phyloP scores from a whole-genome alignment of 2,888 invertebrate genomes.

The Podabrus alpinus region DNA sequence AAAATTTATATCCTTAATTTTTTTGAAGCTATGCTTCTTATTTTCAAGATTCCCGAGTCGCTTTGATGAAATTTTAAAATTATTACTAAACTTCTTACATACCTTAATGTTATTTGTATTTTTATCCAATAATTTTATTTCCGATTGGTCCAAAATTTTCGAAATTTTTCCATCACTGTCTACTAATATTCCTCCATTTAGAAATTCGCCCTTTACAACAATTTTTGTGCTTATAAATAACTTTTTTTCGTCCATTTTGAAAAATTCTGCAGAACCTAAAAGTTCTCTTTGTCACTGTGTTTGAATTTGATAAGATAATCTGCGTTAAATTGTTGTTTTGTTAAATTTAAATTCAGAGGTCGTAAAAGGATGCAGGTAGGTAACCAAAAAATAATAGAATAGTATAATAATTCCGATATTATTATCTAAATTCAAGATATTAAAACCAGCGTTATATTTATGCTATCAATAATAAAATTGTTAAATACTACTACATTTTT shows the following conservation, averaged over 20 bases:
- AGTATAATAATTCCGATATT: not conserved
- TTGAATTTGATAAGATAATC: not conserved
- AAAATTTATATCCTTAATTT: too few relatives aligned
- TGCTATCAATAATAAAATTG: not conserved
- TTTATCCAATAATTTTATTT: constrained; percentile 57
- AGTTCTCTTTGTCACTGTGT: not conserved
- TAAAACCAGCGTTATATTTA: too few relatives aligned
- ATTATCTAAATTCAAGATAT: not conserved
- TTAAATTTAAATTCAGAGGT: not conserved
- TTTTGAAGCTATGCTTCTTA: too few relatives aligned
- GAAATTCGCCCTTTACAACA: constrained; percentile 59
- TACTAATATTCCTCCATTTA: constrained; percentile 66
- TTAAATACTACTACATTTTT: not conserved
- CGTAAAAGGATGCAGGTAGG: too few relatives aligned
- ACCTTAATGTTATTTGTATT: not conserved
- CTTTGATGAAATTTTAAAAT: not conserved
- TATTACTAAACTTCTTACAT: not conserved
- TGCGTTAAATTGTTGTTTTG: not conserved
- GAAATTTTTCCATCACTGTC: constrained; percentile 62
- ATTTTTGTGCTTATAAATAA: constrained; percentile 58
- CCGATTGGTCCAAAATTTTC: constrained; percentile 57
- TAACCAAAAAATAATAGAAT: not conserved
- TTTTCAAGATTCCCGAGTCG: too few relatives aligned
- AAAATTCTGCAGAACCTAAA: not conserved
- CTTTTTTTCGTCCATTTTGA: constrained; percentile 31